A percentile compares a stretch with the other conserved stretches of the same genome.
Conservation (phyloP, 2,888 invertebrate genomes). For the Yponomeuta cagnagella region DNA sequence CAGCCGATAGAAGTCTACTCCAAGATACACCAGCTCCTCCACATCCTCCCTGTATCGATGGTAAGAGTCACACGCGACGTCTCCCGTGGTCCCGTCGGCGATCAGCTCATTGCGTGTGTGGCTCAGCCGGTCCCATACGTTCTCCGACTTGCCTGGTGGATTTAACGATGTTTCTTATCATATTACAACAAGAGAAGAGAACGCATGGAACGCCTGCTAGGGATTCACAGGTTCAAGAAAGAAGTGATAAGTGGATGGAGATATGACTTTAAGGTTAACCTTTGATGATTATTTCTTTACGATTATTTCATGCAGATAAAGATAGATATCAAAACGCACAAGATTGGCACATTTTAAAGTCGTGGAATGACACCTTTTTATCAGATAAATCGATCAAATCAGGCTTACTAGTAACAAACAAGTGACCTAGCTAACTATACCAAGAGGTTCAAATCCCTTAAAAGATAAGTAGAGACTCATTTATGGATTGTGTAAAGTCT, state of each 20-base stretch:
- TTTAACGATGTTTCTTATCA: neutral
- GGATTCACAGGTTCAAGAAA: no score
- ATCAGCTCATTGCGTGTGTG: conserved; percentile 76
- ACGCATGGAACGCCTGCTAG: neutral
- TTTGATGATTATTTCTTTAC: no score
- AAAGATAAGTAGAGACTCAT: neutral
- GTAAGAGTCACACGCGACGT: conserved; percentile 82
- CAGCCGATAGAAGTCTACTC: conserved; percentile 74
- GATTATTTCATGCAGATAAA: no score
- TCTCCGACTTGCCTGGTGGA: conserved; percentile 77
- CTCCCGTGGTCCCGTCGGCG: conserved; percentile 77
- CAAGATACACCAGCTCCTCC: conserved; percentile 61
- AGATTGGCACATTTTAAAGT: neutral
- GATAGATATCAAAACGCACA: neutral
- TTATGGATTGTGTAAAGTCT: no score
- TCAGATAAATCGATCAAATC: neutral
- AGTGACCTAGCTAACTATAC: neutral
- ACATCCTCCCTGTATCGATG: conserved; percentile 78
- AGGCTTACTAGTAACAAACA: neutral
- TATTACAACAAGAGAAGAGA: neutral
- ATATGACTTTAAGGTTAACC: no score
- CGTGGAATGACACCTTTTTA: neutral
- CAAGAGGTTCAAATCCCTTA: neutral
- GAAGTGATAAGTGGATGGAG: no score
- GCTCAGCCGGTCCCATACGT: conserved; percentile 76